Conservation (phyloP, 2,888 invertebrate genomes). For the Diarsia rubi region DNA sequence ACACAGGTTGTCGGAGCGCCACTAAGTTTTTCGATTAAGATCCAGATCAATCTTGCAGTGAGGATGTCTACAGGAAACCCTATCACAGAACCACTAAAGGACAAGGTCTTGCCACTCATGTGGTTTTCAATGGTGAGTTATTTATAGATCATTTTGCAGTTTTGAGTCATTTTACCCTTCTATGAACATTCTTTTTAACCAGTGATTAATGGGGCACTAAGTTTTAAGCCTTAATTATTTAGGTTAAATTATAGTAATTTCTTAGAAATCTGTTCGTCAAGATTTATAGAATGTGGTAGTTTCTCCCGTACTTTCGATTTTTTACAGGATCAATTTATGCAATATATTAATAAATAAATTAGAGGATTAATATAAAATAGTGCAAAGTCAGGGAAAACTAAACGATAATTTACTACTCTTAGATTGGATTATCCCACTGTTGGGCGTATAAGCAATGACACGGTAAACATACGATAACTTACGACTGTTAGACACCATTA, state of each 20-base stretch:
- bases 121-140: constrained; percentile 93
- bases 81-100: constrained; percentile 91
- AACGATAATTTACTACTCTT: neutral
- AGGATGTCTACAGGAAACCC: constrained; percentile 91
- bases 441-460: no score
- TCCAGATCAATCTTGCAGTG: constrained; percentile 94
- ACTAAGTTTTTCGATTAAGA: constrained; percentile 91
- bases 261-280: neutral
- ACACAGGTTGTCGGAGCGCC: constrained; percentile 93
- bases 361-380: no score
- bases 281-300: neutral
- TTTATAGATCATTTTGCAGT: neutral
- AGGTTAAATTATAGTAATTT: no score
- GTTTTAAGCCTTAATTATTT: neutral
- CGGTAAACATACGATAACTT: no score
- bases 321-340: neutral
- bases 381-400: neutral
- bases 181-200: neutral
- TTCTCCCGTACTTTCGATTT: no score
- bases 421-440: no score
- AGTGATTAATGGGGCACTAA: neutral
- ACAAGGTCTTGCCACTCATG: constrained; percentile 92
- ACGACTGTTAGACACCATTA: neutral
- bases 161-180: neutral
- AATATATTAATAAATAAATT: no score